These are phyloP conservation scores for Diorhabda sublineata DNA, from an alignment of 1,140 invertebrate genomes.

Conservation along the genomic window DNA sequence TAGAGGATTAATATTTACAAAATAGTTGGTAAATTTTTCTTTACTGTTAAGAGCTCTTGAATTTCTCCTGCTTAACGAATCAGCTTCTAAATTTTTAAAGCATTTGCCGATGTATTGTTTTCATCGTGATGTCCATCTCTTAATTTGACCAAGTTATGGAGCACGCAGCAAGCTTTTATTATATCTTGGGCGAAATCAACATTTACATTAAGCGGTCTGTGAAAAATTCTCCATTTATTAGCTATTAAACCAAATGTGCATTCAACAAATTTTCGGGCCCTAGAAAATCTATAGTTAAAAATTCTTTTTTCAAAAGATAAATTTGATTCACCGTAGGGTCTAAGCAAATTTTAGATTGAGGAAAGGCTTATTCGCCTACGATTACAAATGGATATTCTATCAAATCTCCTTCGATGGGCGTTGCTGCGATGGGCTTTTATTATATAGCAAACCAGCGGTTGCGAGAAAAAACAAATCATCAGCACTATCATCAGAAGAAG, in stretches of 20 bases:
- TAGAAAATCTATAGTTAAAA: constrained; percentile 10
- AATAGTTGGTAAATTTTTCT: constrained; percentile 10
- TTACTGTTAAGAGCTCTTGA: background rate
- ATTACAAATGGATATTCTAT: no score
- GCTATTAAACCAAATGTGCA: no score
- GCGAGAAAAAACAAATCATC: no score
- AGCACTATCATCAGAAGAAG: no score
- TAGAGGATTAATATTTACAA: constrained; percentile 11
- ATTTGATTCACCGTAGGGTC: no score
- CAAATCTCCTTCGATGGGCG: no score
- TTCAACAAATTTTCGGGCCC: background rate
- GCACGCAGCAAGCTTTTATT: constrained; percentile 14
- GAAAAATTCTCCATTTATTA: background rate
- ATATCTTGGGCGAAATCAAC: constrained; percentile 12
- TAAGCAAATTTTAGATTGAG: no score
- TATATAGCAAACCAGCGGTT: no score
- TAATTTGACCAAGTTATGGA: constrained; percentile 7
- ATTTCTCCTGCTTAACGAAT: background rate
- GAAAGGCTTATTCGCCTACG: no score
- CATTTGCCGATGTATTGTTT: constrained; percentile 1
- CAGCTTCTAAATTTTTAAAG: constrained; percentile 9
- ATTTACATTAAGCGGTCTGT: background rate
- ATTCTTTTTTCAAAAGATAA: no score
- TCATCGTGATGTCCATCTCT: constrained; percentile 5
- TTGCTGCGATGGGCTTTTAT: no score